phyloP scores from a whole-genome alignment of 2,797 vertebrate species.

The Typhlichthys subterraneus region DNA sequence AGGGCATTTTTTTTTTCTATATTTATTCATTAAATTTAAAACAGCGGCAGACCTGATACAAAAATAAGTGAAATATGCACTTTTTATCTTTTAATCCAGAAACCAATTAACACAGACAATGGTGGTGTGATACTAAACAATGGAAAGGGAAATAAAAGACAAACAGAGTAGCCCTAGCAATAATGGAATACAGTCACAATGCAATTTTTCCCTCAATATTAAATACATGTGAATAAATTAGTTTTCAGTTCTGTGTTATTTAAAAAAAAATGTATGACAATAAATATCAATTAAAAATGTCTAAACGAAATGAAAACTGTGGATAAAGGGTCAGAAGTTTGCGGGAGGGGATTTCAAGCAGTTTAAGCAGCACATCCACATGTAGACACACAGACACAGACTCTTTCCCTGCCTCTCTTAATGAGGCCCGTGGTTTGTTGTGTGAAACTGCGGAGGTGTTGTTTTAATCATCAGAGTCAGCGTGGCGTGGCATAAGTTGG shows the following conservation, averaged over 20 bases:
- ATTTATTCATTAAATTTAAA: constrained; percentile 1
- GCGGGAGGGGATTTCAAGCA: background rate
- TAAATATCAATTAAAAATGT: no score
- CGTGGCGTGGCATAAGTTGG: constrained; percentile 73
- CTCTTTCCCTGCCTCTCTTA: constrained; percentile 29
- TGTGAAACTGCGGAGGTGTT: constrained; percentile 70
- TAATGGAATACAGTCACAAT: constrained; percentile 14
- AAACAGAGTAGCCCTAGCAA: background rate
- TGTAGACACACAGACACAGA: background rate
- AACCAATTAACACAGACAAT: constrained; percentile 48
- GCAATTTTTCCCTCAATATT: constrained; percentile 6
- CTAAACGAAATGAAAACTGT: constrained; percentile 26
- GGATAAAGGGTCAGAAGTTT: constrained; percentile 5
- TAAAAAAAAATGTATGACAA: background rate
- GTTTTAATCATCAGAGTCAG: constrained; percentile 75
- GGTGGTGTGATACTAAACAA: constrained; percentile 27
- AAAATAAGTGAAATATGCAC: constrained; percentile 17
- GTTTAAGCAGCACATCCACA: constrained; percentile 4
- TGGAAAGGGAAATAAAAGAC: constrained; percentile 14
- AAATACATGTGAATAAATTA: constrained; percentile 21
- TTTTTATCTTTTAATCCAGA: constrained; percentile 46
- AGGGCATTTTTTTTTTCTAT: background rate
- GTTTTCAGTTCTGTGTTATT: constrained; percentile 13
- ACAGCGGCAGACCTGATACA: constrained; percentile 9
- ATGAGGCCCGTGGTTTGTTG: constrained; percentile 67